A percentile compares a stretch with the other conserved stretches of the same genome.
Evolutionary conservation across 2,888 invertebrate genomes (phyloP).

Genomic region (Eristalinus sepulchralis): DNA sequence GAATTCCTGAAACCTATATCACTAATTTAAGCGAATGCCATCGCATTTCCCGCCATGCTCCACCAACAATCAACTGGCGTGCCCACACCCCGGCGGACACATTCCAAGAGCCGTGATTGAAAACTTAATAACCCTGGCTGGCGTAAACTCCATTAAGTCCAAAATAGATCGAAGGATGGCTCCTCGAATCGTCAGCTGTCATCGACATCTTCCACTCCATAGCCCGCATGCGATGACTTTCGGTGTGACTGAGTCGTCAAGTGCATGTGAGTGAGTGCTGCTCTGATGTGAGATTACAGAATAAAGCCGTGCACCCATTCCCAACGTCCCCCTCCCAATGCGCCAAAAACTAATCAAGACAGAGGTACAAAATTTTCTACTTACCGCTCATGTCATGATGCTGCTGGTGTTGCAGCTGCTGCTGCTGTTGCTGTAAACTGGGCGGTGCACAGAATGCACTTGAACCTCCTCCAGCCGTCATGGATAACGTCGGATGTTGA

Average conservation of each 20-base stretch:
- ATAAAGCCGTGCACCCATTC: slow-evolving; percentile 26
- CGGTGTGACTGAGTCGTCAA: slow-evolving; percentile 45
- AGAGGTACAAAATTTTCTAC: slow-evolving; percentile 50
- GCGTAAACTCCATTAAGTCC: slow-evolving; percentile 44
- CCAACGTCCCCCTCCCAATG: background rate
- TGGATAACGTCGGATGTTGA: slow-evolving; percentile 75
- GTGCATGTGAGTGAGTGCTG: slow-evolving; percentile 6
- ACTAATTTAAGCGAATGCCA: background rate
- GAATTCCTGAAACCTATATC: background rate
- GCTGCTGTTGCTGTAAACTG: slow-evolving; percentile 78
- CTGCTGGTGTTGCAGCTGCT: slow-evolving; percentile 73
- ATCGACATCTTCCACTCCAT: slow-evolving; percentile 37
- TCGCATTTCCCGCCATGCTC: background rate
- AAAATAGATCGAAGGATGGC: slow-evolving; percentile 46
- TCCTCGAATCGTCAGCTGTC: slow-evolving; percentile 38
- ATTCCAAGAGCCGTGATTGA: slow-evolving; percentile 5
- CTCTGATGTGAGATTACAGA: background rate
- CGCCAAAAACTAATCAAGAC: slow-evolving; percentile 11
- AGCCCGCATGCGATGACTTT: slow-evolving; percentile 36
- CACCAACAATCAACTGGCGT: background rate
- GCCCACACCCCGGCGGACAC: background rate
- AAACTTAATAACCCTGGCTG: slow-evolving; percentile 34
- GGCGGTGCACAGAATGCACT: slow-evolving; percentile 81
- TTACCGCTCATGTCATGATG: slow-evolving; percentile 74
- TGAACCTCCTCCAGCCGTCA: slow-evolving; percentile 76